Conservation (phyloP, 2,888 invertebrate species). For the Zaprionus bogoriensis region DNA sequence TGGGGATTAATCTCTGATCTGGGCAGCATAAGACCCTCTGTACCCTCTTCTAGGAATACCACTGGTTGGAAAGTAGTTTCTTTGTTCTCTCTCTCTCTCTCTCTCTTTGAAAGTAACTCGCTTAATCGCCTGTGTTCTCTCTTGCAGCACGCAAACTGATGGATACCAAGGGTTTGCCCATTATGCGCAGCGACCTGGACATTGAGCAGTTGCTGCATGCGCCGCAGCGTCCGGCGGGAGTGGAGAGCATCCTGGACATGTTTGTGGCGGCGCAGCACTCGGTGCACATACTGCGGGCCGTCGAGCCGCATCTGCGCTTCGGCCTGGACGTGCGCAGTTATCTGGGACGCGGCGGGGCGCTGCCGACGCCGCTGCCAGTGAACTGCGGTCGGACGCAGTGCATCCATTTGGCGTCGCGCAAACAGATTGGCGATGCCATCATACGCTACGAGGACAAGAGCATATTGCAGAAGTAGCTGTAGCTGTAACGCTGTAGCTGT, state of each 20-base stretch:
- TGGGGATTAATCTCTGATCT: too few species aligned
- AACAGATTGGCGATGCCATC: conserved; percentile 83
- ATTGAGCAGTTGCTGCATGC: conserved; percentile 84
- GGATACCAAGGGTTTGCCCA: conserved; percentile 84
- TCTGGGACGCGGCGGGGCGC: conserved; percentile 56
- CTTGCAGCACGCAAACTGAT: conserved; percentile 85
- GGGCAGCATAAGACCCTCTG: too few species aligned
- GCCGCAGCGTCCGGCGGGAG: conserved; percentile 64
- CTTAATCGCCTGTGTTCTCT: too few species aligned
- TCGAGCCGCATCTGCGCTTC: conserved; percentile 88
- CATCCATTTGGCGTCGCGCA: conserved; percentile 84
- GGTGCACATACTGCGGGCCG: conserved; percentile 89
- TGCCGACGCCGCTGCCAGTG: conserved; percentile 52
- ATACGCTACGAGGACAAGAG: conserved; percentile 82
- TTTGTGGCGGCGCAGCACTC: conserved; percentile 86
- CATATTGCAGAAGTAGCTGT: conserved; percentile 76
- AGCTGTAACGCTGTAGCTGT: neutral
- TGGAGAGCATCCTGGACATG: conserved; percentile 87
- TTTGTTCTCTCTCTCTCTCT: too few species aligned
- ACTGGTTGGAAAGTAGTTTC: too few species aligned
- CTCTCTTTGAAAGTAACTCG: too few species aligned
- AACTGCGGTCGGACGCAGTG: conserved; percentile 79
- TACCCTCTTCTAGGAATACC: too few species aligned
- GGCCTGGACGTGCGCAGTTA: conserved; percentile 83
- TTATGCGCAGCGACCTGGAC: conserved; percentile 87